Evolutionary conservation across 2,113 vertebrate species (phyloP).

Genomic region (Collichthys lucidus): DNA sequence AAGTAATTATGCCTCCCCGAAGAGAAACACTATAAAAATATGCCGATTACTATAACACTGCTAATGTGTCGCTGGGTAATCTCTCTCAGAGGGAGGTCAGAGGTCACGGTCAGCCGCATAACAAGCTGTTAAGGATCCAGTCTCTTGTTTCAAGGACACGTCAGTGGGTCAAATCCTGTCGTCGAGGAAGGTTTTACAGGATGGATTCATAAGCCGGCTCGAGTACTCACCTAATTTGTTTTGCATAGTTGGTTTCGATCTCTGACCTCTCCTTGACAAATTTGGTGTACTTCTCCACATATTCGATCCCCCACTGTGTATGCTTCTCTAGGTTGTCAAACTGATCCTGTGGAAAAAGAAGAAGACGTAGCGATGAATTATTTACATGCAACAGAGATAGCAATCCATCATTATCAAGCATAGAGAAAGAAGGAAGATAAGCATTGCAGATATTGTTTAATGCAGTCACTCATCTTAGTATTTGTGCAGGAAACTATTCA

Average conservation of each 20-base stretch:
- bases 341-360: conserved; percentile 89
- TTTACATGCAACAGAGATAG: neutral
- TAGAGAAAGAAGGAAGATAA: neutral
- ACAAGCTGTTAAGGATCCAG: conserved; percentile 16
- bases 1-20: neutral
- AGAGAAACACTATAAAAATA: neutral
- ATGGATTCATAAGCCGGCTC: neutral
- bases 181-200: neutral
- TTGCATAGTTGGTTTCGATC: conserved; percentile 97
- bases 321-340: conserved; percentile 98
- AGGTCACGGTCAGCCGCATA: conserved; percentile 47
- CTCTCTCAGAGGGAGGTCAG: conserved; percentile 35
- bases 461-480: neutral
- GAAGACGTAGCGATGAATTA: conserved; percentile 6
- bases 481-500: neutral
- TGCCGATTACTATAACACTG: neutral
- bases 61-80: neutral
- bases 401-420: neutral
- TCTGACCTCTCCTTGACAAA: conserved; percentile 97
- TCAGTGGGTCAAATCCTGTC: conserved; percentile 41
- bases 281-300: conserved; percentile 95
- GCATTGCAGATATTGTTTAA: too few species aligned
- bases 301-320: conserved; percentile 96
- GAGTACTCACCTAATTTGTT: conserved; percentile 94
- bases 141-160: conserved; percentile 56